Conservation (phyloP, 2,113 vertebrate genomes). For the Recurvirostra avosetta region DNA sequence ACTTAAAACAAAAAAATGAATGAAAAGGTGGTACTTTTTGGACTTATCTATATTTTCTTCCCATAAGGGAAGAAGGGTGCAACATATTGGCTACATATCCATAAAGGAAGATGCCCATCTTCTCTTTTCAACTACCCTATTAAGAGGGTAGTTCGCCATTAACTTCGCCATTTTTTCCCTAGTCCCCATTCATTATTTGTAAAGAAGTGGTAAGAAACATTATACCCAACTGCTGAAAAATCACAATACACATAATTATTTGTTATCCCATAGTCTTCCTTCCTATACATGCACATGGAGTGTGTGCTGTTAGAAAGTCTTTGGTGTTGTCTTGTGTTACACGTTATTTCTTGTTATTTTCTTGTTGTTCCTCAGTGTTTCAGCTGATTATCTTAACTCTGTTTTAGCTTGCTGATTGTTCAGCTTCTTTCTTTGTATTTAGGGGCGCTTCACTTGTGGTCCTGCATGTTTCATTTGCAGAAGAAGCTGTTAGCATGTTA, state of each 20-base stretch:
- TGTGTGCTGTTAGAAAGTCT: not conserved
- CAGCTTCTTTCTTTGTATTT: constrained; percentile 47
- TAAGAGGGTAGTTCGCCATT: not conserved
- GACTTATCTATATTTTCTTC: not conserved
- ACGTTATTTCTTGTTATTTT: constrained; percentile 35
- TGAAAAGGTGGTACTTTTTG: not conserved
- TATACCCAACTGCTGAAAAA: not conserved
- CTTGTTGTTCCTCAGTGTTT: constrained; percentile 13
- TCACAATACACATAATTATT: not conserved
- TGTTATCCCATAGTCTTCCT: not conserved
- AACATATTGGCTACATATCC: not conserved
- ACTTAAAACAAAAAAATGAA: not conserved
- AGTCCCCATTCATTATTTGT: not conserved
- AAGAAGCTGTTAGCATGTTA: not conserved
- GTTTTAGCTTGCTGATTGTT: constrained; percentile 53
- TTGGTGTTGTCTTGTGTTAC: constrained; percentile 29
- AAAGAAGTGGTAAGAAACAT: not conserved
- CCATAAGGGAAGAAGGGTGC: not conserved
- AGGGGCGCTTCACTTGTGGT: constrained; percentile 17
- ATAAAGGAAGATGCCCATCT: not conserved
- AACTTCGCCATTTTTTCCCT: not conserved
- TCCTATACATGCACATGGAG: not conserved
- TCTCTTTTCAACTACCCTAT: not conserved
- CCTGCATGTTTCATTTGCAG: constrained; percentile 25
- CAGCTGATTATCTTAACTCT: constrained; percentile 36